Conservation (phyloP, 2,888 invertebrate species). For the Plagiodera versicolora region DNA sequence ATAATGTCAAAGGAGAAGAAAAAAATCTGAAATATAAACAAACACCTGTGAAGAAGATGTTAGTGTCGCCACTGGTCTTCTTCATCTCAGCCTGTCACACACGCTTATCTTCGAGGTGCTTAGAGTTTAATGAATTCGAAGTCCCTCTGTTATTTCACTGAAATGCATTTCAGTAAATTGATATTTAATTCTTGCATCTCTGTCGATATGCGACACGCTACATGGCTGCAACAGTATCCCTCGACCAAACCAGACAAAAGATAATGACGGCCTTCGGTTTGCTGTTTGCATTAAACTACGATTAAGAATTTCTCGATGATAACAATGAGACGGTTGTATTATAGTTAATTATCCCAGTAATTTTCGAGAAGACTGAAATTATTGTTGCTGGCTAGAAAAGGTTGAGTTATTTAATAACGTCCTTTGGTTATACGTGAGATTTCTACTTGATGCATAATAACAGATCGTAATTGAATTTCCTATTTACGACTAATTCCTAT, state of each 20-base stretch:
- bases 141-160: conserved; percentile 45
- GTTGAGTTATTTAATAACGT: too few relatives aligned
- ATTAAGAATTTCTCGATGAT: conserved; percentile 21
- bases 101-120: conserved; percentile 45
- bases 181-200: conserved; percentile 45
- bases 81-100: conserved; percentile 43
- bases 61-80: conserved; percentile 28
- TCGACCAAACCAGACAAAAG: conserved; percentile 19
- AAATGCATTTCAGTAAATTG: conserved; percentile 49
- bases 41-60: background rate
- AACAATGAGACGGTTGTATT: background rate
- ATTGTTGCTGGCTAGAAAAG: too few relatives aligned
- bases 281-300: conserved; percentile 20
- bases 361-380: background rate
- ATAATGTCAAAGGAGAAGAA: too few relatives aligned
- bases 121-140: conserved; percentile 49
- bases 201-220: conserved; percentile 43
- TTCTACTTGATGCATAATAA: too few relatives aligned
- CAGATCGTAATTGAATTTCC: too few relatives aligned
- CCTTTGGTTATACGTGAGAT: too few relatives aligned
- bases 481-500: too few relatives aligned
- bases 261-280: conserved; percentile 23
- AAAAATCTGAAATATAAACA: background rate
- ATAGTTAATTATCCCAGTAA: background rate
- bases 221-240: conserved; percentile 18